Base-by-base conservation (phyloP, 2,888 invertebrate species). In the Bombylius discolor region DNA sequence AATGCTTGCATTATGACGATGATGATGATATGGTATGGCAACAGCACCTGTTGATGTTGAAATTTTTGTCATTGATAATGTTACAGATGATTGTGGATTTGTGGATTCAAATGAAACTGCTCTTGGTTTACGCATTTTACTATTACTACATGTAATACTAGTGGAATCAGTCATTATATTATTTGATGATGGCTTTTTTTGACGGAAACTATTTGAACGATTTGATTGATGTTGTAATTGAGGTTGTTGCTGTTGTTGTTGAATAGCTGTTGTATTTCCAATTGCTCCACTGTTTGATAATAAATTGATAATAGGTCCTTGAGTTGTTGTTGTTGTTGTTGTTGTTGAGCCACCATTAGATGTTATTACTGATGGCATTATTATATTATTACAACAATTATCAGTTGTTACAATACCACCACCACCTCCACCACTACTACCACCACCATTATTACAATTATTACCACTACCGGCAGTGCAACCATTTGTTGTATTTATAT, bases 81-180 rank as follows among this genome's bases (percentile, higher is more conserved):
- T 39, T 9, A 9, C 7, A 9, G 11, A 39, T 39, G 7, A 3
- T 14, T 49, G 52, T 9, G 51, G 11, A 32, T 47, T 56, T 52
- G 60, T 55, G 46, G 59, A 52, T 57, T 62, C 62, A 50, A 62
- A 62, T 51, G 62, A 62, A n/a, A 62, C 62, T 49, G 61, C 61
- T 32, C 61, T 49, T n/a, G 58, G 56, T 52, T 62, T 61, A 47
- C 58, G 58, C 50, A 55, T 49, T 49, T 59, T 59, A 49, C 49
- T 52, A 55, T 32, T 48, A 42, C 34, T 52, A 44, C 45, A 49
- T 12, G 47, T 47, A 51, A 51, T 53, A 42, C 48, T 51, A 49
- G 49, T 48, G 48, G 56, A 57, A 55, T 59, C 59, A 57, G 51
- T 57, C 44, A 59, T 44, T 48, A 59, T 52, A 56, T 54, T 58